Evolutionary conservation across 2,113 vertebrate species (phyloP).

Genomic region (Isurus oxyrinchus): DNA sequence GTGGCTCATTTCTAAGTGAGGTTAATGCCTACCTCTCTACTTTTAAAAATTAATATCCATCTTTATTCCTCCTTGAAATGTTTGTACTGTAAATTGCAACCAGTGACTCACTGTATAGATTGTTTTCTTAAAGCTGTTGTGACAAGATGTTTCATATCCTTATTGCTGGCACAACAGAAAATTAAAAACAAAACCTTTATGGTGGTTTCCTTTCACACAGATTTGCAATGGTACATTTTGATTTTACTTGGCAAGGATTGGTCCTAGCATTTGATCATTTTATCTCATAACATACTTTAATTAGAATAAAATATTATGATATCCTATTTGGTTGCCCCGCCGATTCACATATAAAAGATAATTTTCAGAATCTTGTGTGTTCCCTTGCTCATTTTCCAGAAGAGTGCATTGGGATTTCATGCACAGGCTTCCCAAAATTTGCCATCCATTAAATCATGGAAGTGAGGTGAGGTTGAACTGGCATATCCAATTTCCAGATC

Average conservation of each 20-base stretch:
- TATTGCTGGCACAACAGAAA: neutral
- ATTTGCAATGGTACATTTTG: neutral
- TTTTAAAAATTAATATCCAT: constrained; percentile 57
- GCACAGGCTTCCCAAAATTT: neutral
- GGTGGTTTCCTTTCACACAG: neutral
- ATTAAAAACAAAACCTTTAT: neutral
- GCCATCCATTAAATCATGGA: neutral
- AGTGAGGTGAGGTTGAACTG: neutral
- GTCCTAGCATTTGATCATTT: neutral
- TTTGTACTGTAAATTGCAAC: constrained; percentile 40
- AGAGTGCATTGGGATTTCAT: neutral
- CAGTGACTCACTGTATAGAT: constrained; percentile 42
- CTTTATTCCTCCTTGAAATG: constrained; percentile 54
- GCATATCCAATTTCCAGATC: neutral
- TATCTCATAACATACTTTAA: neutral
- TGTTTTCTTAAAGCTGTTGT: constrained; percentile 40
- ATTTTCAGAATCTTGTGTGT: neutral
- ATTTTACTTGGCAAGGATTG: neutral
- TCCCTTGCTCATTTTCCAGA: neutral
- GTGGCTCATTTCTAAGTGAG: constrained; percentile 61
- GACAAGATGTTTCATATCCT: neutral
- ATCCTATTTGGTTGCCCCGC: neutral
- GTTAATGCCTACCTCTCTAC: constrained; percentile 57
- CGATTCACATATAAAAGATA: neutral
- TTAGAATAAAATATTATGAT: neutral